phyloP scores from a whole-genome alignment of 2,113 vertebrate species.

The Pachycephala philippinensis region DNA sequence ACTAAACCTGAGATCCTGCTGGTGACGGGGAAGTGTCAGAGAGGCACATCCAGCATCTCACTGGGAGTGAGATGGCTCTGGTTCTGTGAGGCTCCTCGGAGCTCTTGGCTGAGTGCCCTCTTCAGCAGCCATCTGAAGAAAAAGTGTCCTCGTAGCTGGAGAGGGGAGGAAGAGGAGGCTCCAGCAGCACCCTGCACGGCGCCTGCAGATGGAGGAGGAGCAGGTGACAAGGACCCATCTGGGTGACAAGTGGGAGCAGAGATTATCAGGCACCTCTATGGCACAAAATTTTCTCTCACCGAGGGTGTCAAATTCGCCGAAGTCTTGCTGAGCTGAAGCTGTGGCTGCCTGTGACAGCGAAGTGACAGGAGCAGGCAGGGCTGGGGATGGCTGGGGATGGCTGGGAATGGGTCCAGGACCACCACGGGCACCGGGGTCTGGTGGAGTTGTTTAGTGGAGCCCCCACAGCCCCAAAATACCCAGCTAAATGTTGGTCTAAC shows the following conservation, averaged over 20 bases:
- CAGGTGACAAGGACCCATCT: neutral
- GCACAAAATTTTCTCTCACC: neutral
- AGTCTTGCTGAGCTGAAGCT: neutral
- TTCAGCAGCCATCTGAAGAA: neutral
- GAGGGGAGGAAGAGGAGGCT: neutral
- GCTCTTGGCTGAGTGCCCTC: neutral
- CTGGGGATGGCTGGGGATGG: neutral
- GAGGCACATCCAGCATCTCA: neutral
- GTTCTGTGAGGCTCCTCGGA: neutral
- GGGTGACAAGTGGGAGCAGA: neutral
- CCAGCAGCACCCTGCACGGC: rapidly evolving
- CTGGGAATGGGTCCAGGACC: neutral
- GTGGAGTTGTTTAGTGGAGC: neutral
- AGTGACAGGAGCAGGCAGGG: neutral
- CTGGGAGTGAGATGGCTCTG: neutral
- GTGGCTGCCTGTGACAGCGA: neutral
- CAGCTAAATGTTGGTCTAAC: neutral
- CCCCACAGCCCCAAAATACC: neutral
- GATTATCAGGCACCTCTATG: neutral
- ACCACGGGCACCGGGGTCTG: rapidly evolving
- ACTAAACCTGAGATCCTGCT: neutral
- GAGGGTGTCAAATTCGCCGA: neutral
- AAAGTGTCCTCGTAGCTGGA: neutral
- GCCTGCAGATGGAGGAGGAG: neutral
- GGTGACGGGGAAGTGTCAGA: too few relatives aligned